Base-by-base conservation (phyloP, 2,888 invertebrate species). In the Clivina fossor region DNA sequence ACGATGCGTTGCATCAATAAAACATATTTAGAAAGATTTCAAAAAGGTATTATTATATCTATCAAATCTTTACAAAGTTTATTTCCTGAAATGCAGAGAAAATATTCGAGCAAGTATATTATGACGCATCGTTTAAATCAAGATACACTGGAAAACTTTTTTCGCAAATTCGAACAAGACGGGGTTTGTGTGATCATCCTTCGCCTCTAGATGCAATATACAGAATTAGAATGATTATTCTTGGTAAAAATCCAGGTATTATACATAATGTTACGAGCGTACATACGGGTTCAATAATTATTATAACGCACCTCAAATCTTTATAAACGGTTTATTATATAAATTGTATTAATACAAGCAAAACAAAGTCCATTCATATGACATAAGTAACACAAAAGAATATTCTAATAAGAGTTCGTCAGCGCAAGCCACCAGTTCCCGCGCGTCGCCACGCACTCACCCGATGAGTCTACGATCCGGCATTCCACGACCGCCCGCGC, bases 31-130 rank as follows among this genome's bases (percentile, higher is more conserved):
- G n/a, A 51, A 54, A 33, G 41, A 20, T 13, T 54, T 58, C 22
- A 41, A 54, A 20, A 58, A 54, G 28, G 54, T 28, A 11, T 15
- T 40, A 7, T 48, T 2, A 54, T 57, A 8, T 40, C 51, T 19
- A n/a, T 41, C 18, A 38, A 30, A 8, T 22, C 51, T 48, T n/a
- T 28, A 41, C n/a, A 28, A 59, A 54, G 3, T n/a, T n/a, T n/a
- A n/a, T n/a, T 9, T 28, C 13, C n/a, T 9, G 53, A 53, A 43
- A 33, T 48, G 51, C 54, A 50, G 48, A 7, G 18, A 22, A 49
- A 15, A 11, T 41, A 15, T 41, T 16, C 41, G n/a, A n/a, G n/a
- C n/a, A n/a, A n/a, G 5, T 26, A 26, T 26, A 26, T 26, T 26
- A 26, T 26, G 26, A 26, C 26, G 5, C 7, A 26, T 9, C 26